Evolutionary conservation across 2,113 vertebrate genomes (phyloP).

Genomic region (Bufo bufo): DNA sequence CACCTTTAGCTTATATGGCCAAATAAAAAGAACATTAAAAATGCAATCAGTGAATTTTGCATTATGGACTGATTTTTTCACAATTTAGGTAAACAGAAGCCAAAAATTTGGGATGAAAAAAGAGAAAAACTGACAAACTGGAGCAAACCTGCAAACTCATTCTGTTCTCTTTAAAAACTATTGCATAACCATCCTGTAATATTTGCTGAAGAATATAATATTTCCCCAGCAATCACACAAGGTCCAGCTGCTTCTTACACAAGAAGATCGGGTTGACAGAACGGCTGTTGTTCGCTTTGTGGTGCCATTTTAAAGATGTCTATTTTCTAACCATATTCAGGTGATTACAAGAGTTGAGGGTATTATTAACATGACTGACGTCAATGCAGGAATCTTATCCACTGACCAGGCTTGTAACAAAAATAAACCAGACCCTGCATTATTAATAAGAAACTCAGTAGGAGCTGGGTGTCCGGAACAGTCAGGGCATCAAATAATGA

Average conservation of each 20-base stretch:
- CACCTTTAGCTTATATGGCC: too few species aligned
- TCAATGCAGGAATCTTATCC: constrained; percentile 59
- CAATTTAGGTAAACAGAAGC: neutral
- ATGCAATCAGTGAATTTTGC: too few species aligned
- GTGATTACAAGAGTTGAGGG: constrained; percentile 56
- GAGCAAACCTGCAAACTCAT: neutral
- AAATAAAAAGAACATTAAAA: too few species aligned
- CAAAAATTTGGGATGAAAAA: neutral
- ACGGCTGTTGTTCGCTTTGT: constrained; percentile 2
- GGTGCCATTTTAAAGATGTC: constrained; percentile 46
- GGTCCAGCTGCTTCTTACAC: neutral
- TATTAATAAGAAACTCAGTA: constrained; percentile 58
- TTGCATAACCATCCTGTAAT: neutral
- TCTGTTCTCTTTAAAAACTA: neutral
- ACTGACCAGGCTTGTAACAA: constrained; percentile 53
- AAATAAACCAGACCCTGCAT: constrained; percentile 58
- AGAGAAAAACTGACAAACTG: neutral
- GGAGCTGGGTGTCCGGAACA: constrained; percentile 56
- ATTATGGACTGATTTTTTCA: too few species aligned
- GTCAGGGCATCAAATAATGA: constrained; percentile 54
- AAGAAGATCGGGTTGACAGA: neutral
- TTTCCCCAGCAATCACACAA: neutral
- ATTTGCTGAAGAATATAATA: neutral
- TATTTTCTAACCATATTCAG: constrained; percentile 53
- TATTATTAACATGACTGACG: constrained; percentile 58